phyloP scores from a whole-genome alignment of 2,888 invertebrate species.

The Aphidius colemani region DNA sequence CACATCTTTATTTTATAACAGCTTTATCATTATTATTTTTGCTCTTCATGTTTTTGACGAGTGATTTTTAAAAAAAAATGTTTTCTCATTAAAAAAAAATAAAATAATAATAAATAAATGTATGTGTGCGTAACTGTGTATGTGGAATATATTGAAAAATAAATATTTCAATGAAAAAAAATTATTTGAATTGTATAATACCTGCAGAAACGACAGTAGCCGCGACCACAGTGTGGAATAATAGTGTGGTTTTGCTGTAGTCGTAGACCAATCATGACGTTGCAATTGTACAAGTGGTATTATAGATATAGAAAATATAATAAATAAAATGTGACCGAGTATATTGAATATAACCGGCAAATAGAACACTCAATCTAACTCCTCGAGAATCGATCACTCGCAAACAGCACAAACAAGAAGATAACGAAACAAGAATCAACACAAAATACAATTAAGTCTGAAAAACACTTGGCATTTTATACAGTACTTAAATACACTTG shows the following conservation, averaged over 20 bases:
- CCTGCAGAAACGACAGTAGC: slow-evolving; percentile 52
- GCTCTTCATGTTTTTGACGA: too few species aligned
- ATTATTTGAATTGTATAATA: slow-evolving; percentile 33
- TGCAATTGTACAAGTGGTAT: slow-evolving; percentile 31
- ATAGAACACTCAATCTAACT: slow-evolving; percentile 12
- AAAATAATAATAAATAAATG: too few species aligned
- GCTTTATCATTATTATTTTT: too few species aligned
- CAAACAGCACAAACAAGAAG: neutral
- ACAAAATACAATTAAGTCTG: slow-evolving; percentile 6
- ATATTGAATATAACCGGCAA: slow-evolving; percentile 25
- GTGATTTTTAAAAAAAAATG: too few species aligned
- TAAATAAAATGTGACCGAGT: slow-evolving; percentile 22
- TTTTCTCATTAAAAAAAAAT: too few species aligned
- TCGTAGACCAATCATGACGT: slow-evolving; percentile 46
- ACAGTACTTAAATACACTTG: too few species aligned
- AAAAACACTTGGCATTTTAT: neutral
- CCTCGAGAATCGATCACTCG: slow-evolving; percentile 29
- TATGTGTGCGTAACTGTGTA: too few species aligned
- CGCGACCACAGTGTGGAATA: slow-evolving; percentile 48
- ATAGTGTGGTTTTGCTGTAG: slow-evolving; percentile 40
- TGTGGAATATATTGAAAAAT: slow-evolving; percentile 8
- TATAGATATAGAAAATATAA: too few species aligned
- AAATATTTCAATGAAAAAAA: slow-evolving; percentile 1
- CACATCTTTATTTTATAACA: too few species aligned
- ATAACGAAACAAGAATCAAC: slow-evolving; percentile 24